Evolutionary conservation across 2,888 invertebrate species (phyloP), one percentile per base, ranked within the genome.

Genomic region (Chrysotoxum bicinctum): DNA sequence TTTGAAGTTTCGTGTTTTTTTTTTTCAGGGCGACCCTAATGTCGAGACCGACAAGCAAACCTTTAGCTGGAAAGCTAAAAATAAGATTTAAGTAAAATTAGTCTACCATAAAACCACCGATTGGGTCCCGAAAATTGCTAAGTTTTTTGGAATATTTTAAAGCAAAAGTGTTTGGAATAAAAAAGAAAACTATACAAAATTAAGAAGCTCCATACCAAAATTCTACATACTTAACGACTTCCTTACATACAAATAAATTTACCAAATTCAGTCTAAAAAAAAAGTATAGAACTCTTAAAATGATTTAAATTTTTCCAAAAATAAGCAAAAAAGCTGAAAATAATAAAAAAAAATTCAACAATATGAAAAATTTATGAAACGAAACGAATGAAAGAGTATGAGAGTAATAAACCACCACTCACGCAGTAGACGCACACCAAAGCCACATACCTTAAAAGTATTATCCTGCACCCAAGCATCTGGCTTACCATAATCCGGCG

Each of bases 401-500:
- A 2, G 60, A 4, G 23, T 32, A 77, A 66, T 32, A 62, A 52
- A 78, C 72, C 69, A 81, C 73, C 80, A 86, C 66, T 78, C 48
- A 78, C 23, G 23, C 60, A n/a, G n/a, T n/a, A 30, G 14, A 68
- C 74, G 68, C 37, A 70, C 78, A 72, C 75, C 77, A 48, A 74
- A 73, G 64, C 84, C 87, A 88, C 89, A 89, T 90, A 92, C 91
- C 91, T 91, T 91, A 88, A 92, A 91, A 82, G 95, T 95, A 92
- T 95, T 94, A 91, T 94, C 94, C 90, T 95, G 94, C 83, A 96
- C 96, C 91, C 94, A 93, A 88, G 94, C 93, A 92, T 97, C 97
- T 48, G 97, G 96, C 89, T 95, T 94, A 88, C 97, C 98, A 93
- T 99, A 99, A 91, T 96, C 95, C 87, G 99, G 99, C 86, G 99